Base-by-base conservation (phyloP, 2,797 vertebrate species). In the Protonibea diacanthus region DNA sequence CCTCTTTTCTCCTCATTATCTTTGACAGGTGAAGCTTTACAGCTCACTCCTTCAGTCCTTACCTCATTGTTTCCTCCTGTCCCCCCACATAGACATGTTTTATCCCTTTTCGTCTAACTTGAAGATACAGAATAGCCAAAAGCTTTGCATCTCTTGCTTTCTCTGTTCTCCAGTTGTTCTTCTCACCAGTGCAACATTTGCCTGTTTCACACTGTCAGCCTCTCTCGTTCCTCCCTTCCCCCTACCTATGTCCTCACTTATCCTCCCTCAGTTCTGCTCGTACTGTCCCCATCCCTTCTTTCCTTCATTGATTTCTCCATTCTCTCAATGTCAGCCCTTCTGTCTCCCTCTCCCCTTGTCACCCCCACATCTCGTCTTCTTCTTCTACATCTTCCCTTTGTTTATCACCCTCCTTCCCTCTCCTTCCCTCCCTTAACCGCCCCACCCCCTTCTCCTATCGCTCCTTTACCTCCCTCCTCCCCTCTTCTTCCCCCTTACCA, bases 301-400 rank as follows among this genome's bases (percentile, higher is more conserved):
- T 42, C 68, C 78, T 44, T 80, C 86, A 91, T 90, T 42, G 90
- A 91, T 92, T 91, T 87, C 81, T 85, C 83, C 65, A 82, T 88
- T 81, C 69, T 79, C 77, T 85, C 85, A 80, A 77, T 86, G 85
- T 85, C 88, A 90, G 61, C 71, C 80, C 71, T 58, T 71, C 70
- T 45, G 21, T 74, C 70, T 71, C 49, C 27, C 78, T 72, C 62
- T 71, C 58, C 52, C 61, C 60, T 66, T 57, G 61, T 83, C 74
- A 63, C 65, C 71, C 58, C 45, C 57, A 71, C 62, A 75, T 71
- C 62, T 75, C n/a, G 1, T 52, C 59, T 59, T 74, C 47, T n/a
- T 80, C 64, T 27, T 29, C 52, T 42, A 9, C 11, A 3, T 52
- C 71, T 72, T 52, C 13, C 47, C 20, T 58, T 71, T 62, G 42